phyloP scores from a whole-genome alignment of 2,113 vertebrate species.

The Megatriorchis doriae region DNA sequence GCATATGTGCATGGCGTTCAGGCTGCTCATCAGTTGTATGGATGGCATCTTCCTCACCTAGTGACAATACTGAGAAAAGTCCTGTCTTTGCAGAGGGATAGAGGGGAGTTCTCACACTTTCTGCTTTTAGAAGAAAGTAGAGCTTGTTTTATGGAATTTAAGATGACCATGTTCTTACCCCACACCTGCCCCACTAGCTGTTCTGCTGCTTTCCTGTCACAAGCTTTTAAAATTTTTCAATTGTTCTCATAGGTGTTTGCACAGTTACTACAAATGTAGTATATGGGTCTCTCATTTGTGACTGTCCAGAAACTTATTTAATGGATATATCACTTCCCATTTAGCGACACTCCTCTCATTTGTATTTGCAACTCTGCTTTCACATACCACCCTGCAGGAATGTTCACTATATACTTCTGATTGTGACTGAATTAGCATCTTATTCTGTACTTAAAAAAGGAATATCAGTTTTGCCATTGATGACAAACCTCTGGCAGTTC shows the following conservation, averaged over 20 bases:
- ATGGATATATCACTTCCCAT: neutral
- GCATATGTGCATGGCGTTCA: neutral
- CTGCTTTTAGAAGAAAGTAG: neutral
- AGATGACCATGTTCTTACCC: neutral
- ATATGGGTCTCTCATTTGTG: neutral
- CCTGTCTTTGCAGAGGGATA: neutral
- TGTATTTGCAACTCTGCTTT: neutral
- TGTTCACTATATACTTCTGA: neutral
- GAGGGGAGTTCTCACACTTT: neutral
- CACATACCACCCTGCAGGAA: neutral
- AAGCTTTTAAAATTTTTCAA: neutral
- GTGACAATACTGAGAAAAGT: neutral
- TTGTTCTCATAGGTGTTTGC: neutral
- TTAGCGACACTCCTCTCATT: neutral
- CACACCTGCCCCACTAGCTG: neutral
- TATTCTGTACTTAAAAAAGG: neutral
- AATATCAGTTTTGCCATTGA: neutral
- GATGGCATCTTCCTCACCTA: neutral
- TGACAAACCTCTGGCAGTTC: neutral
- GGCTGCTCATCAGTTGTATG: neutral
- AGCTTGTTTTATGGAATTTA: neutral
- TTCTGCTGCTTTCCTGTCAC: neutral
- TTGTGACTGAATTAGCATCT: neutral
- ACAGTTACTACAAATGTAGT: neutral
- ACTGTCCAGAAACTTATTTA: neutral